Evolutionary conservation across 2,113 vertebrate genomes (phyloP).

Genomic region (Plecotus auritus): DNA sequence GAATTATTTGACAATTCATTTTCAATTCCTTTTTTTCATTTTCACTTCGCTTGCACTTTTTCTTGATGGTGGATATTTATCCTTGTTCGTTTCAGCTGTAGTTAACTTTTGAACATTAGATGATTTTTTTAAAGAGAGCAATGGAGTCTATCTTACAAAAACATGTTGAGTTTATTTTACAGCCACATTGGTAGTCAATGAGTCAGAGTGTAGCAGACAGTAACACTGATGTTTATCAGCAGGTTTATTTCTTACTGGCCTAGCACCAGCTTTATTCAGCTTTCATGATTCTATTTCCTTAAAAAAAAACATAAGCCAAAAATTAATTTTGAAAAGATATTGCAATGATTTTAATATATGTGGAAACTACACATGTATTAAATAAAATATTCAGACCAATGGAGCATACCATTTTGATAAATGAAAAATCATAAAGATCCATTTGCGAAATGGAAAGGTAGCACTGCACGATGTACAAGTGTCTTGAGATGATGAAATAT

Average conservation of each 20-base stretch:
- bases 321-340: not conserved
- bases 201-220: not conserved
- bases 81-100: not conserved
- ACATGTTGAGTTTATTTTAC: not conserved
- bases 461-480: not conserved
- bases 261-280: not conserved
- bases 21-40: conserved; percentile 1
- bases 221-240: not conserved
- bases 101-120: not conserved
- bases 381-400: not conserved
- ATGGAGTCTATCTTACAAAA: not conserved
- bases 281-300: not conserved
- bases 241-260: not conserved
- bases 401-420: not conserved
- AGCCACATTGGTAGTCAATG: not conserved
- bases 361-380: not conserved
- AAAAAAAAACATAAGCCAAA: not conserved
- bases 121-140: not conserved
- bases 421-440: not conserved
- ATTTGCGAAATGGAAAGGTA: not conserved
- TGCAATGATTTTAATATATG: not conserved
- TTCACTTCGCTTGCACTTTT: not conserved
- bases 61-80: not conserved
- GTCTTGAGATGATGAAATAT: not conserved
- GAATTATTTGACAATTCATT: not conserved